Evolutionary conservation across 1,140 invertebrate genomes (phyloP).

Genomic region (Drosophila sproati): DNA sequence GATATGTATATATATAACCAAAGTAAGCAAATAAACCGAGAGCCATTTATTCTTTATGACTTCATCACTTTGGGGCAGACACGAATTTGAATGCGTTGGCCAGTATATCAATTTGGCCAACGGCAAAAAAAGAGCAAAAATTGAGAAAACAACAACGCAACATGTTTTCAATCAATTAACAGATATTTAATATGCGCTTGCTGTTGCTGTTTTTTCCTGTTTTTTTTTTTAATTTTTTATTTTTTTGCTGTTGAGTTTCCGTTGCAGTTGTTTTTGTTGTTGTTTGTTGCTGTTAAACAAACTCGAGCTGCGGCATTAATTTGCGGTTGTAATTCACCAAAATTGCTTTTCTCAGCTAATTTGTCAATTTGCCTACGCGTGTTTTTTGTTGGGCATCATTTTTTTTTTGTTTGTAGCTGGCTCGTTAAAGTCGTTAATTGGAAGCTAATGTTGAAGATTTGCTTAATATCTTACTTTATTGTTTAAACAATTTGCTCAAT

Average conservation of each 20-base stretch:
- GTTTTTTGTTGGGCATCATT: neutral
- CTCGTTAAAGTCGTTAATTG: conserved; percentile 65
- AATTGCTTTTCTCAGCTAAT: conserved; percentile 69
- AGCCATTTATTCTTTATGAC: conserved; percentile 79
- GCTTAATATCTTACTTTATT: conserved; percentile 76
- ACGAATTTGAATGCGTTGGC: conserved; percentile 59
- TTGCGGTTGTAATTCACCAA: conserved; percentile 66
- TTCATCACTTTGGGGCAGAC: conserved; percentile 58
- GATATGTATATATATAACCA: conserved; percentile 8
- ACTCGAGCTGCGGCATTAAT: conserved; percentile 51
- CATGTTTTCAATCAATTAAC: conserved; percentile 69
- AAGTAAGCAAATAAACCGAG: conserved; percentile 24
- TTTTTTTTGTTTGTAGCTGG: conserved; percentile 9
- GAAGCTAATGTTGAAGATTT: conserved; percentile 32
- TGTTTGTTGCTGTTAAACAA: conserved; percentile 37
- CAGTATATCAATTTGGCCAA: conserved; percentile 44
- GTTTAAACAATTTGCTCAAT: conserved; percentile 47
- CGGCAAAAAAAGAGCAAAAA: neutral
- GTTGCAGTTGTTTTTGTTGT: conserved; percentile 3
- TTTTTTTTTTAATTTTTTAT: conserved; percentile 1
- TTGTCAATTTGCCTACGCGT: conserved; percentile 73
- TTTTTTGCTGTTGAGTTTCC: too few species aligned
- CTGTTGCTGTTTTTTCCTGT: conserved; percentile 32
- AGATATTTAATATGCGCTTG: conserved; percentile 42
- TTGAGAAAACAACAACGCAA: conserved; percentile 48